Conservation (phyloP, 2,113 vertebrate genomes). For the Trochalopteron elliotii region DNA sequence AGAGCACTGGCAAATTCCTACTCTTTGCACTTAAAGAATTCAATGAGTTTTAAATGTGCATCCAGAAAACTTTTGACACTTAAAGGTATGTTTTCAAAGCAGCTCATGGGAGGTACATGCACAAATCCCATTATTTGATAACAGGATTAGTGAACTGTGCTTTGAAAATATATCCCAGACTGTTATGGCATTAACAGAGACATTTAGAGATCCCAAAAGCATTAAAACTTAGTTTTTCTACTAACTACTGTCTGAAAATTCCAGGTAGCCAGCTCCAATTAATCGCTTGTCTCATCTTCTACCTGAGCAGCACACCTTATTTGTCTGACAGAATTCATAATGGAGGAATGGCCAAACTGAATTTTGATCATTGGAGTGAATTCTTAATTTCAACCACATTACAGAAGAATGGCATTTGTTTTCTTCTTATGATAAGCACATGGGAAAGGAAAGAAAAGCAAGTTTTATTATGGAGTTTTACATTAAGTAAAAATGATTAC, state of each 20-base stretch:
- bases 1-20: neutral
- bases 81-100: conserved; percentile 3
- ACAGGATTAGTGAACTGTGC: conserved; percentile 10
- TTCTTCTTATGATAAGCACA: neutral
- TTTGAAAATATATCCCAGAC: conserved; percentile 18
- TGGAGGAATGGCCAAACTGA: neutral
- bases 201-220: neutral
- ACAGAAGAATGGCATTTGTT: neutral
- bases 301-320: neutral
- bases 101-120: neutral
- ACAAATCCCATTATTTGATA: conserved; percentile 51
- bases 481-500: neutral
- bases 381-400: neutral
- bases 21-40: neutral
- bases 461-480: neutral
- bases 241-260: neutral
- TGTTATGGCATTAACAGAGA: neutral
- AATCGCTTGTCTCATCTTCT: neutral
- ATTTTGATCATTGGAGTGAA: neutral
- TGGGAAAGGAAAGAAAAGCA: neutral
- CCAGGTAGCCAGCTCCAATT: neutral
- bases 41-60: neutral
- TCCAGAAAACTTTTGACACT: conserved; percentile 9
- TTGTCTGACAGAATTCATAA: neutral
- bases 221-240: neutral